Evolutionary conservation across 2,113 vertebrate species (phyloP).

Genomic region (Sinocyclocheilus anshuiensis): DNA sequence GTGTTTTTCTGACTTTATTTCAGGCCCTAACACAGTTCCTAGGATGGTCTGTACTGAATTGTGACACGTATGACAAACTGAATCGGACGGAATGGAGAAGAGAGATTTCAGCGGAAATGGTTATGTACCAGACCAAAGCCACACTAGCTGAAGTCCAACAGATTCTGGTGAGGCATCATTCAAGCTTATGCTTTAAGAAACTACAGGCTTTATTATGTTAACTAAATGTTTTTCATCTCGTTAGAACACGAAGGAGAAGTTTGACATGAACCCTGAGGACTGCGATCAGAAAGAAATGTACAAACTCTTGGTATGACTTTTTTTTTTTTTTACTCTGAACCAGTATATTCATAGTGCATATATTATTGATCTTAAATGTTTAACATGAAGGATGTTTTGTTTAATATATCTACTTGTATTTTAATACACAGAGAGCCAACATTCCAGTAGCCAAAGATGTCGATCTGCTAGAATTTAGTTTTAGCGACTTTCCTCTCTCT

Average conservation of each 20-base stretch:
- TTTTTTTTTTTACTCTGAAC: neutral
- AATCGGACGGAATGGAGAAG: slow-evolving; percentile 91
- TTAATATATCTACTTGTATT: neutral
- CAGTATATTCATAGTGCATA: too few relatives aligned
- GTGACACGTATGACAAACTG: slow-evolving; percentile 94
- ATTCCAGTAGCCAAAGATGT: slow-evolving; percentile 82
- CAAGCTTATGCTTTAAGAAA: neutral
- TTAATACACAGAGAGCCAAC: slow-evolving; percentile 79
- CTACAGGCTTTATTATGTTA: neutral
- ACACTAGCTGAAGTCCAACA: slow-evolving; percentile 81
- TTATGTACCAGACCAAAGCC: slow-evolving; percentile 88
- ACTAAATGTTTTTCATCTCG: slow-evolving; percentile 33
- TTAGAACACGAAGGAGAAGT: slow-evolving; percentile 93
- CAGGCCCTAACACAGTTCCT: slow-evolving; percentile 97
- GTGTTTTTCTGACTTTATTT: neutral
- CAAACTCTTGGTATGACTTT: slow-evolving; percentile 85
- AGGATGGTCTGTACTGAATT: slow-evolving; percentile 97
- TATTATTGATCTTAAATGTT: neutral
- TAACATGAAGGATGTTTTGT: neutral
- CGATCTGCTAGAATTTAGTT: slow-evolving; percentile 87
- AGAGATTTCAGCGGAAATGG: slow-evolving; percentile 95
- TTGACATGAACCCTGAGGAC: slow-evolving; percentile 84
- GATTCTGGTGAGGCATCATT: slow-evolving; percentile 82
- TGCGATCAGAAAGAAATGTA: slow-evolving; percentile 89
- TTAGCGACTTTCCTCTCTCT: slow-evolving; percentile 89